phyloP scores from a whole-genome alignment of 1,140 invertebrate species.

The honey bee (Apis mellifera) region DNA sequence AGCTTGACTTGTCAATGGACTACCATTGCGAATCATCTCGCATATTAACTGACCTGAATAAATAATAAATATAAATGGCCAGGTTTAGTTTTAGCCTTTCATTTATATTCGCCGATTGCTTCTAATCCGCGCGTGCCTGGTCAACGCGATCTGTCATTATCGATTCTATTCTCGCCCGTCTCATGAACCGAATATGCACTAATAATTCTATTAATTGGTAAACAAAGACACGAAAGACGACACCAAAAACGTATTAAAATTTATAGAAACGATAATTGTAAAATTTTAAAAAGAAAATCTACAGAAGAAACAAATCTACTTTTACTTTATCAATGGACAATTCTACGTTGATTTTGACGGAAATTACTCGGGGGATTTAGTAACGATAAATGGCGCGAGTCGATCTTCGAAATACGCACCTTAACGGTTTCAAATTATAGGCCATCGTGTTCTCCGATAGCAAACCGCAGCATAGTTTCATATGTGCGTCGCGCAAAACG shows the following conservation, averaged over 20 bases:
- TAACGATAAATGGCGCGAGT: neutral
- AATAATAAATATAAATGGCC: constrained; percentile 12
- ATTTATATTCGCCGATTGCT: constrained; percentile 34
- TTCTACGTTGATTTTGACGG: too few species aligned
- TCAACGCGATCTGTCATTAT: neutral
- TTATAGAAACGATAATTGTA: too few species aligned
- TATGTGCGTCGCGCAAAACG: constrained; percentile 8
- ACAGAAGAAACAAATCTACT: too few species aligned
- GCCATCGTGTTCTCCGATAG: neutral
- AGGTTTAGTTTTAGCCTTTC: constrained; percentile 8
- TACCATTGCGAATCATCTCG: constrained; percentile 10
- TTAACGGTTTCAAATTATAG: constrained; percentile 35
- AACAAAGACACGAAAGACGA: neutral
- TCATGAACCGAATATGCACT: neutral
- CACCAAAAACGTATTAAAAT: too few species aligned
- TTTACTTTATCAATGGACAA: too few species aligned
- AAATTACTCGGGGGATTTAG: neutral
- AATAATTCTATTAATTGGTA: neutral
- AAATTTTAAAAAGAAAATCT: too few species aligned
- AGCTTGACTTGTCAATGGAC: neutral
- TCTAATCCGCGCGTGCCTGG: neutral
- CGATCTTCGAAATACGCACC: constrained; percentile 2
- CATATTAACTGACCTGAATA: constrained; percentile 38
- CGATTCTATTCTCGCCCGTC: neutral
- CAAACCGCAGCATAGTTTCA: constrained; percentile 17